A percentile compares a stretch with the other conserved stretches of the same genome.
phyloP scores from a whole-genome alignment of 2,113 vertebrate species.

The Elgaria multicarinata region DNA sequence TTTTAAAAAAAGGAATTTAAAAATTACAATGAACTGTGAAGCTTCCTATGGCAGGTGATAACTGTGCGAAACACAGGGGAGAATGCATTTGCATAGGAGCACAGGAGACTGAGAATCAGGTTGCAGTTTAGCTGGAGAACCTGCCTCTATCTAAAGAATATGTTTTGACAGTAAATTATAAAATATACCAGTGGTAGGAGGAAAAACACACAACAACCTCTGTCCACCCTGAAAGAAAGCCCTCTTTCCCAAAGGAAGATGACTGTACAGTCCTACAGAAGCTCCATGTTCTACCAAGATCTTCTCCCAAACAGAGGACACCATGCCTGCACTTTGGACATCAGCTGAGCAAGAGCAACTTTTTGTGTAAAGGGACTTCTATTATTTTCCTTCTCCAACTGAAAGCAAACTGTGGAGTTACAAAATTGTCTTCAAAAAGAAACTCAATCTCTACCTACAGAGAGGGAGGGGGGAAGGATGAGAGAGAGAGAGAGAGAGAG shows the following conservation, averaged over 20 bases:
- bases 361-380: not conserved
- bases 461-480: not conserved
- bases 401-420: not conserved
- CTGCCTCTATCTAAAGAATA: conserved; percentile 26
- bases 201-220: not conserved
- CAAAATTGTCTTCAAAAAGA: not conserved
- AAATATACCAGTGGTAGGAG: conserved; percentile 22
- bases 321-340: not conserved
- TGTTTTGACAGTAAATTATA: not conserved
- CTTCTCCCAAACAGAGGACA: not conserved
- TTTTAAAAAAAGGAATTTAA: conserved; percentile 46
- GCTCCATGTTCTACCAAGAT: fast-evolving
- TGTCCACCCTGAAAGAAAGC: conserved; percentile 30
- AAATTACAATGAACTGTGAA: conserved; percentile 61
- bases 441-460: conserved; percentile 17
- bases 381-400: not conserved
- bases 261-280: fast-evolving
- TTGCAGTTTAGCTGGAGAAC: not conserved
- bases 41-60: not conserved
- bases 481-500: not conserved
- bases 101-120: fast-evolving
- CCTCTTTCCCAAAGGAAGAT: conserved; percentile 39
- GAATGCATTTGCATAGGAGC: fast-evolving
- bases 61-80: not conserved
- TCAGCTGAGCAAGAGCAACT: conserved; percentile 12